Evolutionary conservation across 2,797 vertebrate species (phyloP).

Genomic region (Ceryle rudis): DNA sequence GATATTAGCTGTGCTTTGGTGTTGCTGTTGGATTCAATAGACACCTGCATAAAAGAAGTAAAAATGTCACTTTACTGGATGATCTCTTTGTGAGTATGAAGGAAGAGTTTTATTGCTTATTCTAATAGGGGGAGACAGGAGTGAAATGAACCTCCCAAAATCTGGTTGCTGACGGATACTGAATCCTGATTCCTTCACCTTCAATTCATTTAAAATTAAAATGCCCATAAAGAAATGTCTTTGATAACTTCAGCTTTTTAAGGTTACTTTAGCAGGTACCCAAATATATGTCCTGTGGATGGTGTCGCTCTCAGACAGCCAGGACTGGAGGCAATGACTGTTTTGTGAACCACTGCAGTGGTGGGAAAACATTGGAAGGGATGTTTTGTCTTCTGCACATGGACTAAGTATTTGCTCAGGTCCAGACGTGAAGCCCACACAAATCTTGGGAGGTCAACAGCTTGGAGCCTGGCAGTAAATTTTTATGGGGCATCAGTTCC

Average conservation of each 20-base stretch:
- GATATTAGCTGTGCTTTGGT: neutral
- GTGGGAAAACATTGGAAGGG: accelerated
- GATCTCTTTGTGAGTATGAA: neutral
- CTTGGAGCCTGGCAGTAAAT: neutral
- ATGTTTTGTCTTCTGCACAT: neutral
- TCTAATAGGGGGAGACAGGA: neutral
- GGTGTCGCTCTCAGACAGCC: neutral
- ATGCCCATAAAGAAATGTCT: neutral
- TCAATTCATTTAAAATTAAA: neutral
- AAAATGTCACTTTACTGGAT: neutral
- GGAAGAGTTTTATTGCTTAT: neutral
- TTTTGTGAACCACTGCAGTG: neutral
- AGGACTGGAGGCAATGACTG: neutral
- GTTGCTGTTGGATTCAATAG: neutral
- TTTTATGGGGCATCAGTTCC: neutral
- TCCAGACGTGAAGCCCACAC: neutral
- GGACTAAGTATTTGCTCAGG: neutral
- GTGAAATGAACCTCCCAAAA: neutral
- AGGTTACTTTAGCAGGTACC: neutral
- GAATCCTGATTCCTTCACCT: neutral
- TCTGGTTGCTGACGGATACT: neutral
- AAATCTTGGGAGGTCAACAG: neutral
- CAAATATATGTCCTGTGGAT: accelerated
- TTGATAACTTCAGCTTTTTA: neutral
- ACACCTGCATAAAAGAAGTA: neutral